Base-by-base conservation (phyloP, 2,888 invertebrate species). In the Drosophila formosana region DNA sequence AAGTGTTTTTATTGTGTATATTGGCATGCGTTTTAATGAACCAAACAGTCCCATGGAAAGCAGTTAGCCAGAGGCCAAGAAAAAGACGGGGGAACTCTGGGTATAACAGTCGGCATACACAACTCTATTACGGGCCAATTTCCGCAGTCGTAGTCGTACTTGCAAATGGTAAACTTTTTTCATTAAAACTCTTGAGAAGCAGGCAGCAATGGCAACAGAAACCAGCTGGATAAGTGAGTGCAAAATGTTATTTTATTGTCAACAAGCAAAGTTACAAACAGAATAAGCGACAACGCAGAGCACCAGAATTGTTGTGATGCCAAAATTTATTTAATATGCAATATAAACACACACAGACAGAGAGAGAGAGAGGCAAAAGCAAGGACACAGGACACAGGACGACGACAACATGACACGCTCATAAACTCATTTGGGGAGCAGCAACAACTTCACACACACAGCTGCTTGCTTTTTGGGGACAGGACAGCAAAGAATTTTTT, bases 171-270 rank as follows among this genome's bases (percentile, higher is more conserved):
- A 88, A 82, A 88, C 67, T 83, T 88, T 83, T 83, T 83, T 88
- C 86, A 88, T 83, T 83, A 88, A 86, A 83, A 83, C 80, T 83
- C 88, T 88, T 46, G 61, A 73, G 61, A 46, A 63, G 47, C 32
- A 47, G 39, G 39, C 39, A 41, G 39, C n/a, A n/a, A 34, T 26
- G 25, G n/a, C 34, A 18, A 18, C 18, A 53, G 41, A 41, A 39
- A 49, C 46, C 86, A 82, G 83, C 86, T 86, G 88, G 71, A 79
- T 86, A 85, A 89, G 88, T 85, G 88, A 89, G 85, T 85, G 85
- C 82, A 89, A 85, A 89, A 85, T 89, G 89, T 87, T 85, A 85
- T 89, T 89, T 85, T 87, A 89, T 85, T 85, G 84, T 89, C 88
- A 84, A 81, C 84, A 89, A 86, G 81, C 70, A 74, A 84, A 76